A percentile compares a stretch with the other conserved stretches of the same genome.
phyloP scores from a whole-genome alignment of 1,140 invertebrate genomes.

The Drosophila serrata region DNA sequence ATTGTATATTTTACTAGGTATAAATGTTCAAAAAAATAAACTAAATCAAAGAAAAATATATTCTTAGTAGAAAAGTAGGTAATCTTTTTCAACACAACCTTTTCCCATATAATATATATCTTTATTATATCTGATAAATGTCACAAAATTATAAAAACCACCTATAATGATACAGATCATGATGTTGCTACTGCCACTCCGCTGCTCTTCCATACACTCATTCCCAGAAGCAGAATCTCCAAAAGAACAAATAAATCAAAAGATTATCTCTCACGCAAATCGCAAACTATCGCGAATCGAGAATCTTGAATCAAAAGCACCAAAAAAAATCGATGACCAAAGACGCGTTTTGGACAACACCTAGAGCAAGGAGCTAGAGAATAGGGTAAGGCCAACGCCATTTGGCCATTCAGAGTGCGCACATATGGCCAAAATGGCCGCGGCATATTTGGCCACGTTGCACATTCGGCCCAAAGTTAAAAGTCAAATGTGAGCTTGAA shows the following conservation, averaged over 20 bases:
- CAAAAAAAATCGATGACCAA: constrained; percentile 39
- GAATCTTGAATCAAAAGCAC: background rate
- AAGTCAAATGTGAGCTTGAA: constrained; percentile 82
- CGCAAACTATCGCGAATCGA: constrained; percentile 24
- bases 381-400: constrained; percentile 58
- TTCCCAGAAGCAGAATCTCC: constrained; percentile 23
- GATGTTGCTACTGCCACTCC: background rate
- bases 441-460: constrained; percentile 70
- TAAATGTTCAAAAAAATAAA: background rate
- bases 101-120: background rate
- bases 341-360: constrained; percentile 42
- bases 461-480: constrained; percentile 78
- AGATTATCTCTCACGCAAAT: constrained; percentile 49
- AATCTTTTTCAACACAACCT: no score
- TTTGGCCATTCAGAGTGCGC: constrained; percentile 33
- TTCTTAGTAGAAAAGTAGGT: no score
- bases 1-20: background rate
- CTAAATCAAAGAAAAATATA: no score
- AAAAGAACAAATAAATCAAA: constrained; percentile 47
- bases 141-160: constrained; percentile 9
- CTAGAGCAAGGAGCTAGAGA: constrained; percentile 55
- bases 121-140: background rate
- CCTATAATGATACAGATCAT: constrained; percentile 4
- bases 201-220: constrained; percentile 1
- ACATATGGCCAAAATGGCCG: constrained; percentile 71